Evolutionary conservation across 2,888 invertebrate species (phyloP).

Genomic region (Panorpa germanica): DNA sequence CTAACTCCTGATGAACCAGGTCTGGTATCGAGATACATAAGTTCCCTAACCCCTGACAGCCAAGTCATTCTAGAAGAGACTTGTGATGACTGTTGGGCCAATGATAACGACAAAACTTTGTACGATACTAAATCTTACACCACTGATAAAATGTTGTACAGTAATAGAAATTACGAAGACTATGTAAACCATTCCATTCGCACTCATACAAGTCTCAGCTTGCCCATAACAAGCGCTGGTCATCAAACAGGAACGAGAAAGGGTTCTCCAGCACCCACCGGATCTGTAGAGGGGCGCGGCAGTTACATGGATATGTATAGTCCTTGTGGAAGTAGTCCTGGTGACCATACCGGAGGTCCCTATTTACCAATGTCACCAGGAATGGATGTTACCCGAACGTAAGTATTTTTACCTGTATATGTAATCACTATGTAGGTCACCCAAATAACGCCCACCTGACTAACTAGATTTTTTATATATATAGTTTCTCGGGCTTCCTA

Average conservation of each 20-base stretch:
- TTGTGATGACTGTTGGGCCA: conserved; percentile 25
- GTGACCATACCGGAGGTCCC: conserved; percentile 19
- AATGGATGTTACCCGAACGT: conserved; percentile 15
- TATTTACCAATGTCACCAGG: conserved; percentile 35
- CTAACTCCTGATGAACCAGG: conserved; percentile 37
- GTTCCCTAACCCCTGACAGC: conserved; percentile 9
- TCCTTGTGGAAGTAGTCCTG: conserved; percentile 29
- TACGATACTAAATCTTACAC: too few species aligned
- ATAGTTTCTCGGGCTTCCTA: too few species aligned
- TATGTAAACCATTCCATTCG: too few species aligned
- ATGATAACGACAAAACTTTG: conserved; percentile 13
- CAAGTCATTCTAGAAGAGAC: conserved; percentile 42
- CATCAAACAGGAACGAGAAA: conserved; percentile 9
- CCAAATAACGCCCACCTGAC: background rate
- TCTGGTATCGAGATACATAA: background rate
- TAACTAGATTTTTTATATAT: too few species aligned
- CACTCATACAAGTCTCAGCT: too few species aligned
- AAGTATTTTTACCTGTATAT: conserved; percentile 3
- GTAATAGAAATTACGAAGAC: too few species aligned
- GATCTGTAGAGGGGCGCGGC: conserved; percentile 13
- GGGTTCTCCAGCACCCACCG: conserved; percentile 12
- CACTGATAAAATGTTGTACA: too few species aligned
- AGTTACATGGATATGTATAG: conserved; percentile 30
- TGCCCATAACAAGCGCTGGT: conserved; percentile 4
- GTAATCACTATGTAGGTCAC: conserved; percentile 4